Evolutionary conservation across 2,797 vertebrate species (phyloP).

Genomic region (Falco peregrinus): DNA sequence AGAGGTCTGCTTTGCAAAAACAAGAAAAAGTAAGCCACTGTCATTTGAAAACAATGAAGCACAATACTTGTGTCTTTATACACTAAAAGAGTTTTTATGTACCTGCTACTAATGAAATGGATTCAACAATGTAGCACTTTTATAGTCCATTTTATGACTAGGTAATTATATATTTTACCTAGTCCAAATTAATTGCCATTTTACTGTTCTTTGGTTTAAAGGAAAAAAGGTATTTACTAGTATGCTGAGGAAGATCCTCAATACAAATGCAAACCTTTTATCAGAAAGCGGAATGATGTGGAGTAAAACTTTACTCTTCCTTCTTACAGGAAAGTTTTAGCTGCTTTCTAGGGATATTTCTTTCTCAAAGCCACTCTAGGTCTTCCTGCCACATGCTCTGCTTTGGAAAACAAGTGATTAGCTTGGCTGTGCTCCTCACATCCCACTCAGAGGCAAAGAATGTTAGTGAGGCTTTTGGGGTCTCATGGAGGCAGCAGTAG

Average conservation of each 20-base stretch:
- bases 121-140: conserved; percentile 56
- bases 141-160: conserved; percentile 61
- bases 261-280: conserved; percentile 33
- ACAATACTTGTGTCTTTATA: not conserved
- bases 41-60: conserved; percentile 5
- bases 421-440: conserved; percentile 16
- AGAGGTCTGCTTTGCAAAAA: not conserved
- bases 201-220: conserved; percentile 55
- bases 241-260: not conserved
- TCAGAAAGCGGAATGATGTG: conserved; percentile 51
- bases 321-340: conserved; percentile 40
- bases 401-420: conserved; percentile 51
- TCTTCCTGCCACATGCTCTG: not conserved
- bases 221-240: conserved; percentile 26
- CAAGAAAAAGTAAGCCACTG: not conserved
- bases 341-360: conserved; percentile 50
- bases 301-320: conserved; percentile 25
- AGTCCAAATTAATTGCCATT: conserved; percentile 60
- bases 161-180: conserved; percentile 68
- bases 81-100: conserved; percentile 24
- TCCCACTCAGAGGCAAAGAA: not conserved
- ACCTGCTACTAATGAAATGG: conserved; percentile 47
- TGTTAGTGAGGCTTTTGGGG: not conserved
- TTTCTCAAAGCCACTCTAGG: not conserved
- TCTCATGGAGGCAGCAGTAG: not conserved